Evolutionary conservation across 2,888 invertebrate species (phyloP), one percentile per base, ranked within the genome.

Genomic region (Drosophila neotestacea): DNA sequence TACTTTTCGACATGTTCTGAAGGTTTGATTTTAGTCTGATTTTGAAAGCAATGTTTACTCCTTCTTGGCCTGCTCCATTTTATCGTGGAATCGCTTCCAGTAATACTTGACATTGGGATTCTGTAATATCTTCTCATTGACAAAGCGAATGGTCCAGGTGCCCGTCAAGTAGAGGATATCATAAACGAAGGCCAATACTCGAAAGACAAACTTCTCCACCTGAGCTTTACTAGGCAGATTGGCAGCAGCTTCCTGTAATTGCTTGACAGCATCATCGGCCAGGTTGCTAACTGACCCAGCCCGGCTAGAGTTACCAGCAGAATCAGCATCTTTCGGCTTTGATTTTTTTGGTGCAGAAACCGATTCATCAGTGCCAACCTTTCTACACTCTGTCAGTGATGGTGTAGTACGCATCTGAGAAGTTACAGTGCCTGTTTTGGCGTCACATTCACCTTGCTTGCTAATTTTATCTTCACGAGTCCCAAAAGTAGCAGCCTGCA

Each of bases 201-300:
- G 92, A 44, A 92, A 92, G 36, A 89, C 66, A 34, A 81, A 85
- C 51, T 88, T 89, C 66, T 91, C 89, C 10, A 91, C 51, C 66
- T 92, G 90, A n/a, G 81, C 77, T 52, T 83, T 90, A 34, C 83
- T 87, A 10, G 92, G 91, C 13, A 90, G 46, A 36, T 79, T 81
- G 34, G 77, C 77, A 16, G 75, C 58, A 2, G 69, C 30, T 0
- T 86, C 81, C 34, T 79, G 62, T 9, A 79, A 1, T 38, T 87
- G 82, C 44, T 87, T 82, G 27, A 65, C 52, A 4, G 70, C 60
- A 36, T 86, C 87, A 2, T 62, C 58, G 6, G 47, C 32, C 22
- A 77, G 9, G 4, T 30, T 65, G n/a, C 0, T 41, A 4, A 34
- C 10, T 4, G 38, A 36, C 2, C 11, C 41, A 34, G 38, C 9